Percentiles rank a stretch among this genome's conserved stretches.
These are phyloP conservation scores for Netta rufina DNA, from an alignment of 2,797 vertebrate genomes.

Conservation along the genomic window DNA sequence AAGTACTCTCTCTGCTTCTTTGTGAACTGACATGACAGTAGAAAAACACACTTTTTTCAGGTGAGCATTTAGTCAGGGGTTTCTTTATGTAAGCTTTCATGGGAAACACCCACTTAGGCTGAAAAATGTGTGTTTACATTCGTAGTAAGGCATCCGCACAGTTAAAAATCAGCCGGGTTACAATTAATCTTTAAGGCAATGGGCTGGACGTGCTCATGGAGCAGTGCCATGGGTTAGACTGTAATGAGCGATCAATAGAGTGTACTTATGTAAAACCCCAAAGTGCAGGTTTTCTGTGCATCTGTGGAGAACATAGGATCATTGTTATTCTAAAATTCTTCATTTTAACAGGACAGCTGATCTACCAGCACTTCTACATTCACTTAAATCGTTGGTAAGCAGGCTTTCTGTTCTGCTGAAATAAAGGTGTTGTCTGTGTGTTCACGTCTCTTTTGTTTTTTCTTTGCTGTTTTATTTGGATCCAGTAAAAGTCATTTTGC, in stretches of 20 bases:
- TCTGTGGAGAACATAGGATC: neutral
- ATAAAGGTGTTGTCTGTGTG: neutral
- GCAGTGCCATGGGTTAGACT: neutral
- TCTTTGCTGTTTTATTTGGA: neutral
- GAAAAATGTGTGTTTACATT: neutral
- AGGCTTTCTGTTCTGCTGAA: neutral
- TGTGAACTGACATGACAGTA: neutral
- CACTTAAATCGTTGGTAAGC: neutral
- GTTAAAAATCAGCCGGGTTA: neutral
- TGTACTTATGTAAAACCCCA: neutral
- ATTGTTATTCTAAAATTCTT: neutral
- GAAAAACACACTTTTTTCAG: neutral
- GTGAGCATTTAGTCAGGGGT: neutral
- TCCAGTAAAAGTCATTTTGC: neutral
- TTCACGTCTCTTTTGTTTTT: neutral
- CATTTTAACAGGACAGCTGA: neutral
- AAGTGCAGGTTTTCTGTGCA: neutral
- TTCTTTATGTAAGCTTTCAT: neutral
- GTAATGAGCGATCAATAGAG: neutral
- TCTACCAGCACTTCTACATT: neutral
- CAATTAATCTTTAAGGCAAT: conserved; percentile 28
- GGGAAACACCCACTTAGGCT: neutral
- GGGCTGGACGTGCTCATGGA: neutral
- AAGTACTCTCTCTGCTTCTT: neutral
- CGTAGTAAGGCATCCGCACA: neutral